A percentile compares a stretch with the other conserved stretches of the same genome.
Evolutionary conservation across 2,888 invertebrate genomes (phyloP).

Genomic region (Metalampra italica): DNA sequence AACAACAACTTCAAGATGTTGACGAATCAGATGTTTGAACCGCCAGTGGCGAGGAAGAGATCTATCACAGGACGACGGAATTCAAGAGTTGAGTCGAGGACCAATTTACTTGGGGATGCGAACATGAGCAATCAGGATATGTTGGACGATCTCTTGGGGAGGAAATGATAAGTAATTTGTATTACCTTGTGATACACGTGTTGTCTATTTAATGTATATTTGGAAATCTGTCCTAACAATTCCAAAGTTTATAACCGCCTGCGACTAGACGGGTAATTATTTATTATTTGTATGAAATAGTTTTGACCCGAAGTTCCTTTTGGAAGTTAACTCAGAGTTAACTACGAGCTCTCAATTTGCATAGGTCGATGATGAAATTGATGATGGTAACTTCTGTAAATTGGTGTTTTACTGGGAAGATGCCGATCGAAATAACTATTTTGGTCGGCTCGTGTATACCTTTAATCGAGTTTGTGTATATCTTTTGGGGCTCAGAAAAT

Average conservation of each 20-base stretch:
- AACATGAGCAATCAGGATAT: conserved; percentile 65
- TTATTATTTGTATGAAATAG: not conserved
- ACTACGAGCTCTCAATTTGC: too few species aligned
- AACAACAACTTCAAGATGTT: conserved; percentile 67
- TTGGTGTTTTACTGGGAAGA: too few species aligned
- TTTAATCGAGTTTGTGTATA: too few species aligned
- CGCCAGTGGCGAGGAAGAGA: conserved; percentile 43
- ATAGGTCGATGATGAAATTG: too few species aligned
- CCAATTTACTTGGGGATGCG: conserved; percentile 51
- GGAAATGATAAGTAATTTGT: conserved; percentile 51
- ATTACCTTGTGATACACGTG: not conserved
- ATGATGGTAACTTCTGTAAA: too few species aligned
- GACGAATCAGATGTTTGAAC: conserved; percentile 54
- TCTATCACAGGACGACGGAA: conserved; percentile 47
- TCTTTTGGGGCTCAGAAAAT: too few species aligned
- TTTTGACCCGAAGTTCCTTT: too few species aligned
- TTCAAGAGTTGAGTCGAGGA: conserved; percentile 36
- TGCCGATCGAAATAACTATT: too few species aligned
- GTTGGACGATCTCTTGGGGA: conserved; percentile 62
- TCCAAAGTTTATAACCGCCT: not conserved
- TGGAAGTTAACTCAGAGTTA: not conserved
- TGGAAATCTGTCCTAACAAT: not conserved
- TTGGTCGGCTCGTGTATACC: too few species aligned
- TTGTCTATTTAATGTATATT: not conserved
- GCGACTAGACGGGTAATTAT: too few species aligned